Base-by-base conservation (phyloP, 2,888 invertebrate genomes). In the Lycia hirtaria region DNA sequence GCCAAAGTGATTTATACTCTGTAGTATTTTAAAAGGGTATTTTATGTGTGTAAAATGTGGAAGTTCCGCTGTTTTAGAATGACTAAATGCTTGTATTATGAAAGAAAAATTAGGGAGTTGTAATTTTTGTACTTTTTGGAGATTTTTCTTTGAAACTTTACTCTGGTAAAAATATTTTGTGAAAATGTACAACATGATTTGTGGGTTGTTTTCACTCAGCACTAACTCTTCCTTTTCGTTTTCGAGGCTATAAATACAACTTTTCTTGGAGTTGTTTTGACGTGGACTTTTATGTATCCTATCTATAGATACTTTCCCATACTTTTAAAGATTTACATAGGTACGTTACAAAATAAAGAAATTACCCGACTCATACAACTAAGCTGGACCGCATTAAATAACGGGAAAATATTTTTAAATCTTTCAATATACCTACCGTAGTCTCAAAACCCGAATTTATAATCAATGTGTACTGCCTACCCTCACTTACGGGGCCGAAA, bases 21-120 rank as follows among this genome's bases (percentile, higher is more conserved):
- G 59, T 60, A 62, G 62, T 58, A 57, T 58, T 58, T 58, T 56
- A 58, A 62, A 66, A 59, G 51, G 60, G 57, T 58, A 59, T 64
- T 63, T 64, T 62, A 64, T 56, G 59, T 62, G 62, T 62, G 62
- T 62, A 55, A 67, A 64, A 67, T 62, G 47, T 55, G 49, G 56
- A 55, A 59, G 64, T 67, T 64, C 55, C 64, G 62, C 54, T 59
- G 50, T 57, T 53, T 41, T 58, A 51, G 51, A 62, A 57, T 54
- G 48, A 51, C 57, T 63, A 57, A 60, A 60, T 61, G 60, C 57
- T 48, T 57, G 41, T 57, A 48, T 48, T 48, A 48, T 48, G 17
- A 30, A 43, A 48, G 35, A 52, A 52, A 57, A 52, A 56, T 56
- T 56, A 56, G 47, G 33, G 17, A 41, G 12, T 22, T 37, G 35